Conservation (phyloP, 2,113 vertebrate genomes). For the Muscicapa adusta region DNA sequence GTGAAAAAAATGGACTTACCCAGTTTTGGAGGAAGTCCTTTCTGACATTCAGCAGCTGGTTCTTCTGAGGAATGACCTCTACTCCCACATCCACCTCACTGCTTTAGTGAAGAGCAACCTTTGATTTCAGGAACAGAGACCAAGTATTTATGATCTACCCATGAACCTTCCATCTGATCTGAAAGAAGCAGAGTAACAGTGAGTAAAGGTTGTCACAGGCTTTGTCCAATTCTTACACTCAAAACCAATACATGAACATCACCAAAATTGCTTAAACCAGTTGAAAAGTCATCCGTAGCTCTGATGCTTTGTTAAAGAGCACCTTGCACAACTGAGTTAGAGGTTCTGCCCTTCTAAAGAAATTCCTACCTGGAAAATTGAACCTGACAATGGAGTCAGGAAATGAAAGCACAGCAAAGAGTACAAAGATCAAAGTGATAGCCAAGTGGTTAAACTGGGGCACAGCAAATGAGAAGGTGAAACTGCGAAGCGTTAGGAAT, state of each 20-base stretch:
- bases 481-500: neutral
- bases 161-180: conserved; percentile 27
- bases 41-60: neutral
- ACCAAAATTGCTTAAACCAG: neutral
- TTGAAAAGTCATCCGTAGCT: neutral
- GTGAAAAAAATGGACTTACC: neutral
- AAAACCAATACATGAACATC: neutral
- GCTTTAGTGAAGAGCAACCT: conserved; percentile 24
- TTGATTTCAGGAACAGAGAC: conserved; percentile 51
- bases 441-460: neutral
- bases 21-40: neutral
- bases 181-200: neutral
- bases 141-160: conserved; percentile 59
- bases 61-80: neutral
- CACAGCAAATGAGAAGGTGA: neutral
- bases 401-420: neutral
- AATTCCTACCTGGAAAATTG: neutral
- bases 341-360: neutral
- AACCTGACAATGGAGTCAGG: neutral
- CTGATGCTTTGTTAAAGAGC: neutral
- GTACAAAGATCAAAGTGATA: neutral
- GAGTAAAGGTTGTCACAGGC: neutral
- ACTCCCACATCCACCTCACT: neutral
- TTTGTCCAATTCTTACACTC: fast-evolving
- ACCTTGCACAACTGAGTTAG: neutral